These are phyloP conservation scores for Hirundichthys speculiger DNA, from an alignment of 2,113 vertebrate genomes.

Conservation along the genomic window DNA sequence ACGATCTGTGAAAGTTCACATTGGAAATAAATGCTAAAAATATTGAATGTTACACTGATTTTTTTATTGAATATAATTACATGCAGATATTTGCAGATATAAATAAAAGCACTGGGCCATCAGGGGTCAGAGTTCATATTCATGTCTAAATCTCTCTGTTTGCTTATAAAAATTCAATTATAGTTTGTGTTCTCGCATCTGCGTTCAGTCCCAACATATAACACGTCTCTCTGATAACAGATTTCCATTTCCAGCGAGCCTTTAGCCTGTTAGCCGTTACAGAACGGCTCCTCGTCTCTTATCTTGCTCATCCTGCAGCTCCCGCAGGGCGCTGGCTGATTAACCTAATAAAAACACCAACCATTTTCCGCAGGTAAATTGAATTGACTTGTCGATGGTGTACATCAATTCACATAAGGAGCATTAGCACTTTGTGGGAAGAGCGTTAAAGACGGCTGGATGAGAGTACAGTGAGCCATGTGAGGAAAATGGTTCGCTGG, in stretches of 20 bases:
- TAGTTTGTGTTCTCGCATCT: neutral
- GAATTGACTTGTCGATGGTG: slow-evolving; percentile 95
- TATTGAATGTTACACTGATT: too few species aligned
- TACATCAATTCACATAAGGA: slow-evolving; percentile 81
- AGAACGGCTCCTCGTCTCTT: slow-evolving; percentile 72
- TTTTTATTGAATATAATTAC: too few species aligned
- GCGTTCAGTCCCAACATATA: slow-evolving; percentile 9
- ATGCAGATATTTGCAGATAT: too few species aligned
- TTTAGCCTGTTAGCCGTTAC: slow-evolving; percentile 54
- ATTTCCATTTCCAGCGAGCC: slow-evolving; percentile 37
- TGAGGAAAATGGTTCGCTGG: slow-evolving; percentile 20
- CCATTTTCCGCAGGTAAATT: slow-evolving; percentile 94
- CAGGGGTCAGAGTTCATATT: too few species aligned
- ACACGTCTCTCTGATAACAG: slow-evolving; percentile 21
- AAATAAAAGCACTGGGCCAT: too few species aligned
- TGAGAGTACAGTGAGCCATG: slow-evolving; percentile 18
- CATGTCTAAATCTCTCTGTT: too few species aligned
- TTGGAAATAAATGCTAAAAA: too few species aligned
- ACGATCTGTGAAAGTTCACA: too few species aligned
- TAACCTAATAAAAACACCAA: slow-evolving; percentile 98
- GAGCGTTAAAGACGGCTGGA: slow-evolving; percentile 32
- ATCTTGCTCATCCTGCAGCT: slow-evolving; percentile 86
- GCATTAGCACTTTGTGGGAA: slow-evolving; percentile 63
- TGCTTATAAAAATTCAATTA: neutral
- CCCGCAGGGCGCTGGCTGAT: slow-evolving; percentile 89